These are phyloP conservation scores for Sphyrna mokarran DNA, from an alignment of 2,113 vertebrate species.

Conservation along the genomic window DNA sequence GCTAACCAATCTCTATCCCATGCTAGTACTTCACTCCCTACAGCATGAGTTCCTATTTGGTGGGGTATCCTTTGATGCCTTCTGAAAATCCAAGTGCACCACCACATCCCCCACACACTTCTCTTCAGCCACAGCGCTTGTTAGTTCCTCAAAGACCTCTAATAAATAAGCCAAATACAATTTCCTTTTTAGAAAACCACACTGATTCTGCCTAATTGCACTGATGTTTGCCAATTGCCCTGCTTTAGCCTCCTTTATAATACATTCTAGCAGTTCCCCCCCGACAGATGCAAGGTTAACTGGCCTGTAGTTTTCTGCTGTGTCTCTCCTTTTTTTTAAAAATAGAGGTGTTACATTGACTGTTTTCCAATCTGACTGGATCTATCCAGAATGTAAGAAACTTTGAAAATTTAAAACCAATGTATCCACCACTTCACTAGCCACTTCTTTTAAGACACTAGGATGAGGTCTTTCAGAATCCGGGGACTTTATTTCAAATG, in stretches of 20 bases:
- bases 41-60: neutral
- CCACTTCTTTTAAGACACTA: neutral
- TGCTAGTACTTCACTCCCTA: neutral
- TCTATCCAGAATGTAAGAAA: neutral
- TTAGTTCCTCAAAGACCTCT: neutral
- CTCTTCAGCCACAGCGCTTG: neutral
- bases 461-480: neutral
- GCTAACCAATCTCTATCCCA: neutral
- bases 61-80: neutral
- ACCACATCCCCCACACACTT: neutral
- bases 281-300: too few species aligned
- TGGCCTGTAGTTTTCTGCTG: neutral
- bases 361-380: neutral
- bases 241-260: neutral
- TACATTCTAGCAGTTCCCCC: neutral
- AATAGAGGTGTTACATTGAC: neutral
- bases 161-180: neutral
- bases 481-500: neutral
- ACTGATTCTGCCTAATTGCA: neutral
- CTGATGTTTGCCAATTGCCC: neutral
- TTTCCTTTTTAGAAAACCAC: neutral
- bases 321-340: too few species aligned
- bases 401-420: neutral
- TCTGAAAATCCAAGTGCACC: neutral
- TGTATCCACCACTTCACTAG: neutral